These are phyloP conservation scores for Zaprionus lachaisei DNA, from an alignment of 1,140 invertebrate species.

Conservation along the genomic window DNA sequence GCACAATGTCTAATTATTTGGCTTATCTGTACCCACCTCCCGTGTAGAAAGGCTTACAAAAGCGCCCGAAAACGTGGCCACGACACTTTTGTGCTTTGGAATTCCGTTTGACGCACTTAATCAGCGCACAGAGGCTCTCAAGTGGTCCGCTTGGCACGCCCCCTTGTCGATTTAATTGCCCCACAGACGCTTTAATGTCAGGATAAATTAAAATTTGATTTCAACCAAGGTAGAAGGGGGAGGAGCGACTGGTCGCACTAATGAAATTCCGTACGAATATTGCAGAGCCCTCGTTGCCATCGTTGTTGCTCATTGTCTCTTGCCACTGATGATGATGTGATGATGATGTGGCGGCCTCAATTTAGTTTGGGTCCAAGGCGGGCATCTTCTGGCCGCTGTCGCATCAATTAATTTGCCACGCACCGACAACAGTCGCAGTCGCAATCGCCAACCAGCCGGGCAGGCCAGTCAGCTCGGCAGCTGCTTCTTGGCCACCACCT, in stretches of 20 bases:
- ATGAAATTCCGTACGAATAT: constrained; percentile 70
- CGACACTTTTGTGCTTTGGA: constrained; percentile 13
- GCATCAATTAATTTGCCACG: constrained; percentile 72
- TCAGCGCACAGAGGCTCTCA: constrained; percentile 12
- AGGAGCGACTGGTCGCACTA: constrained; percentile 31
- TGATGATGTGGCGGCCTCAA: constrained; percentile 59
- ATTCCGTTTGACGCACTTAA: constrained; percentile 21
- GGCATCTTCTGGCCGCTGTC: constrained; percentile 54
- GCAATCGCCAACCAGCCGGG: constrained; percentile 7
- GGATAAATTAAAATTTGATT: constrained; percentile 80
- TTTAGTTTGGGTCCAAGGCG: constrained; percentile 57
- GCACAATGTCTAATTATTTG: constrained; percentile 3
- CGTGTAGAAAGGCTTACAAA: constrained; percentile 16
- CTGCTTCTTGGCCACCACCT: constrained; percentile 27
- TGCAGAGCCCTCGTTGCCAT: constrained; percentile 35
- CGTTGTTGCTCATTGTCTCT: neutral
- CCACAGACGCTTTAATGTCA: constrained; percentile 74
- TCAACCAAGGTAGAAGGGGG: constrained; percentile 22
- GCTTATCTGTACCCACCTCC: neutral
- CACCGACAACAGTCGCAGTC: constrained; percentile 34
- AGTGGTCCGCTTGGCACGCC: constrained; percentile 30
- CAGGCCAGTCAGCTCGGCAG: constrained; percentile 9
- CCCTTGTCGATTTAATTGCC: constrained; percentile 70
- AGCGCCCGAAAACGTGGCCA: neutral
- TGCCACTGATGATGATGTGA: constrained; percentile 48